These are phyloP conservation scores for Papilio helenus DNA, from an alignment of 1,140 invertebrate species.

Conservation along the genomic window DNA sequence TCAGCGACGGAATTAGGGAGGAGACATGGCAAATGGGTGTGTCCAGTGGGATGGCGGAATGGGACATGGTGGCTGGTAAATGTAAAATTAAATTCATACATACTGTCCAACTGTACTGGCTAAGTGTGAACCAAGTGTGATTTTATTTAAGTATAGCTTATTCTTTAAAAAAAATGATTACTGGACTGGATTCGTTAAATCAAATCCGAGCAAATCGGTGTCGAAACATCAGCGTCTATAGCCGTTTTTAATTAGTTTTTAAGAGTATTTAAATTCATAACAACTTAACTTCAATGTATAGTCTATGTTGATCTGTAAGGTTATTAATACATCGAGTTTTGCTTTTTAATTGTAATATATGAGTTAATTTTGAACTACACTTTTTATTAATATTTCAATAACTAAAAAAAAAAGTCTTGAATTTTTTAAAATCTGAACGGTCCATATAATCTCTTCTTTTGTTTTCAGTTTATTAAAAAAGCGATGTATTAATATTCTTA, in stretches of 20 bases:
- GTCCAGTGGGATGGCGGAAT: no score
- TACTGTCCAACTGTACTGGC: no score
- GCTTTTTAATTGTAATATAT: background rate
- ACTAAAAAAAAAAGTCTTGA: no score
- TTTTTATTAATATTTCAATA: no score
- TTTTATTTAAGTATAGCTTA: no score
- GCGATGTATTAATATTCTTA: slow-evolving; percentile 18
- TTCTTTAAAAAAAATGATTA: background rate
- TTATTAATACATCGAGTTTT: background rate
- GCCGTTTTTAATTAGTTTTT: background rate
- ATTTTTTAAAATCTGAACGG: no score
- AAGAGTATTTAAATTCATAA: background rate
- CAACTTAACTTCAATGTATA: no score
- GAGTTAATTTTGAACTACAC: background rate
- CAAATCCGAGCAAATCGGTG: background rate
- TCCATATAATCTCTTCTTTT: background rate
- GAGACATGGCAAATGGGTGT: no score
- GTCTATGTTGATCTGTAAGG: background rate
- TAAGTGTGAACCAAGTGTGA: no score
- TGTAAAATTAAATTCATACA: no score
- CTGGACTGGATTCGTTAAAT: background rate
- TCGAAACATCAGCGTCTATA: background rate
- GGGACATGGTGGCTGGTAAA: no score
- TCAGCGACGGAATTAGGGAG: no score
- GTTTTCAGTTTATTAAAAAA: background rate